Evolutionary conservation across 2,888 invertebrate genomes (phyloP).

Genomic region (Drosophila leonis): DNA sequence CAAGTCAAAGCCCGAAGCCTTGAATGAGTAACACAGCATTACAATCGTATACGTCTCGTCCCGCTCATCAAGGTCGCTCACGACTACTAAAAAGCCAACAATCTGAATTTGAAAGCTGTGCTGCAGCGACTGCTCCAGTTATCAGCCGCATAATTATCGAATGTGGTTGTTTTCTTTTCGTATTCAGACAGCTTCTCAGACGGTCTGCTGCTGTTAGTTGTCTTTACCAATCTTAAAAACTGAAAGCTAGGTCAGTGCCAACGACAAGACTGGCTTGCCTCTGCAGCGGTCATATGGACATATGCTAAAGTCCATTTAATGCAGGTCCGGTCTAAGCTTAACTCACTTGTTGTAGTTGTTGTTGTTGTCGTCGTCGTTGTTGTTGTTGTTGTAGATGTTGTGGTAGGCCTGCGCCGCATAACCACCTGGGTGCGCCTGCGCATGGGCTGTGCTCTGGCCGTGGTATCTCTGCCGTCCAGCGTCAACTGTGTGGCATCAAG

Average conservation of each 20-base stretch:
- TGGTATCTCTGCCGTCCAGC: slow-evolving; percentile 14
- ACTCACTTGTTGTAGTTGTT: slow-evolving; percentile 71
- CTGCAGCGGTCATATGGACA: slow-evolving; percentile 49
- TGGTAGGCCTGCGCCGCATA: slow-evolving; percentile 58
- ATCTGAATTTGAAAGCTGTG: slow-evolving; percentile 65
- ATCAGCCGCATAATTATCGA: slow-evolving; percentile 58
- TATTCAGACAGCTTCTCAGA: slow-evolving; percentile 46
- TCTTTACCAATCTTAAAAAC: slow-evolving; percentile 54
- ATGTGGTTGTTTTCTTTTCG: slow-evolving; percentile 34
- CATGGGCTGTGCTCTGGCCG: slow-evolving; percentile 29
- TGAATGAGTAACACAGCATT: slow-evolving; percentile 18
- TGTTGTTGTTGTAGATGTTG: slow-evolving; percentile 43
- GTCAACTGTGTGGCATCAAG: slow-evolving; percentile 36
- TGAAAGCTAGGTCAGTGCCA: slow-evolving; percentile 77
- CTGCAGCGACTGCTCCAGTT: slow-evolving; percentile 62
- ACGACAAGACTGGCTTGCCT: slow-evolving; percentile 53
- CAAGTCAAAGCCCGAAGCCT: slow-evolving; percentile 9
- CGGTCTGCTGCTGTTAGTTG: slow-evolving; percentile 18
- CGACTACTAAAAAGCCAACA: slow-evolving; percentile 29
- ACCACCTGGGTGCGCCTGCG: slow-evolving; percentile 67
- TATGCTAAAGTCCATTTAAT: slow-evolving; percentile 37
- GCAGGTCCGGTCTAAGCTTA: slow-evolving; percentile 15
- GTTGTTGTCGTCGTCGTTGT: slow-evolving; percentile 54
- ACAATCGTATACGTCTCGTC: slow-evolving; percentile 21
- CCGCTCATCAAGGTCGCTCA: slow-evolving; percentile 43